phyloP scores from a whole-genome alignment of 53 echinoderm and acorn worm genomes.

The Temnopleurus reevesii region DNA sequence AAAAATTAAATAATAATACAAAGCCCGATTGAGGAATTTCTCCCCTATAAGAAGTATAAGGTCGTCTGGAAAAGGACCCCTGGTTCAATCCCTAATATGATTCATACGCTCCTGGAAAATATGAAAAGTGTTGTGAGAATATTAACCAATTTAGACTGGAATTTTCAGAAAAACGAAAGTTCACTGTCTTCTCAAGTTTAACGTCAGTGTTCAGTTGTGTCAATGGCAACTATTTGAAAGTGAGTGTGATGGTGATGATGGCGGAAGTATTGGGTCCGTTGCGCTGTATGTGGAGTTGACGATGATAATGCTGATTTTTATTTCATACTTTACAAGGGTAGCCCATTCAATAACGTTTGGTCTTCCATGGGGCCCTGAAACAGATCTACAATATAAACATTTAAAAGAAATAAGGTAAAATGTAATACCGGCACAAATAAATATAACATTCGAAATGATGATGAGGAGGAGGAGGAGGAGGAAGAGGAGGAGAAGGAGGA shows the following conservation, averaged over 20 bases:
- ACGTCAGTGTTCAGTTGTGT: too few relatives aligned
- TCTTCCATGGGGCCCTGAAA: too few relatives aligned
- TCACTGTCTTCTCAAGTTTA: conserved; percentile 44
- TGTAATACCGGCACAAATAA: background rate
- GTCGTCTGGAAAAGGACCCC: background rate
- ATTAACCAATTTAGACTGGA: conserved; percentile 46
- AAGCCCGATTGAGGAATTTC: too few relatives aligned
- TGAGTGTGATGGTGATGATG: background rate
- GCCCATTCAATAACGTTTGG: too few relatives aligned
- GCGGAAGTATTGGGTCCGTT: background rate
- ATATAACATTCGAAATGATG: background rate
- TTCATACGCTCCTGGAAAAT: conserved; percentile 2
- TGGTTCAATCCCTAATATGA: background rate
- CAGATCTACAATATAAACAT: too few relatives aligned
- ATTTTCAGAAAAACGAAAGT: conserved; percentile 9
- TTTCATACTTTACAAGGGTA: too few relatives aligned
- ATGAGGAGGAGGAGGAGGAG: background rate
- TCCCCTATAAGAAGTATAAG: too few relatives aligned
- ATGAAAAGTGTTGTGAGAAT: background rate
- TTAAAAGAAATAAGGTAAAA: too few relatives aligned
- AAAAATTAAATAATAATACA: too few relatives aligned
- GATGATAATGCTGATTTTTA: background rate
- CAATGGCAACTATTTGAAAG: too few relatives aligned
- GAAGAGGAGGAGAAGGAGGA: background rate
- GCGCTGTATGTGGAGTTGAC: background rate